Percentiles rank a stretch among this genome's conserved stretches.
These are phyloP conservation scores for Hyphantria cunea DNA, from an alignment of 1,140 invertebrate species.

Conservation along the genomic window DNA sequence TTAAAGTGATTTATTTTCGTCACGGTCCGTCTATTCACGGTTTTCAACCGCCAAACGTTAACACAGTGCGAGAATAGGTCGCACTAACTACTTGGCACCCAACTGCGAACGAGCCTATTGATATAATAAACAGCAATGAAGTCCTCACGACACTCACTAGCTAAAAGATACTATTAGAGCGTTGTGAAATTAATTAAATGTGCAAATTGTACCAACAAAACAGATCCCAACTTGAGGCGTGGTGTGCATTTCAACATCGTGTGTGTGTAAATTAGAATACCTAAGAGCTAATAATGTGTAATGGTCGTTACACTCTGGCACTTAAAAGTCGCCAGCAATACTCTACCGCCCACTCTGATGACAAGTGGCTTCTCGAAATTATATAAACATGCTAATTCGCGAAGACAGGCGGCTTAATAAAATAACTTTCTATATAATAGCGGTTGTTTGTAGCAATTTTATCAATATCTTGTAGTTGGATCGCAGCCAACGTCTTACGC, in stretches of 20 bases:
- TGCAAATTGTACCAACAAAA: slow-evolving; percentile 50
- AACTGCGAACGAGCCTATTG: slow-evolving; percentile 48
- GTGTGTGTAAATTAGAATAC: slow-evolving; percentile 44
- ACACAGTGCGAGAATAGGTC: slow-evolving; percentile 61
- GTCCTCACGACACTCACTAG: slow-evolving; percentile 48
- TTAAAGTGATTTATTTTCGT: slow-evolving; percentile 76
- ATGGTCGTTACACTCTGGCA: slow-evolving; percentile 33
- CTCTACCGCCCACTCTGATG: slow-evolving; percentile 35
- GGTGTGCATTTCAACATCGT: slow-evolving; percentile 36
- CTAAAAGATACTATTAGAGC: slow-evolving; percentile 55
- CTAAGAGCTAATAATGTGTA: slow-evolving; percentile 37
- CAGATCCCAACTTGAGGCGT: slow-evolving; percentile 42
- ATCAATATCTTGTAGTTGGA: slow-evolving; percentile 70
- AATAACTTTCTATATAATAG: slow-evolving; percentile 48
- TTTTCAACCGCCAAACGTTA: slow-evolving; percentile 50
- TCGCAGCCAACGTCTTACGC: slow-evolving; percentile 61
- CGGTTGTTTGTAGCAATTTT: slow-evolving; percentile 67
- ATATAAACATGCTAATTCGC: slow-evolving; percentile 56
- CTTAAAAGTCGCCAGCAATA: slow-evolving; percentile 9
- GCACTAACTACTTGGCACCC: slow-evolving; percentile 59
- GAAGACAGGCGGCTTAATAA: slow-evolving; percentile 45
- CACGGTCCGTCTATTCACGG: slow-evolving; percentile 46
- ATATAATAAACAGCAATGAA: slow-evolving; percentile 60
- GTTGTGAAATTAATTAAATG: slow-evolving; percentile 60
- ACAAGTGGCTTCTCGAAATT: slow-evolving; percentile 39